Base-by-base conservation (phyloP, 2,797 vertebrate species). In the Champsocephalus gunnari region DNA sequence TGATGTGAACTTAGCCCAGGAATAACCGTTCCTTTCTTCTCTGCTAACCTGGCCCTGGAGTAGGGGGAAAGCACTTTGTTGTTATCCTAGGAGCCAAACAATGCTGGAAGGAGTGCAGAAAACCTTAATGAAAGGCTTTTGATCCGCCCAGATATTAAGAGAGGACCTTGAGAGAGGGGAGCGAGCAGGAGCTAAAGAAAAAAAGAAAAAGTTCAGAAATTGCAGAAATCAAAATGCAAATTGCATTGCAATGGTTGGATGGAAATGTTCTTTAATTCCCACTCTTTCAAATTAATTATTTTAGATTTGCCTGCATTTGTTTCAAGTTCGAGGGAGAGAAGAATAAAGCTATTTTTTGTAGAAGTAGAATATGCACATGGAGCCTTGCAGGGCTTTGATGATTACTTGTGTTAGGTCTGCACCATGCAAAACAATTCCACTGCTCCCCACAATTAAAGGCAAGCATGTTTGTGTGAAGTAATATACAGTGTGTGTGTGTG, bases 1-100 rank as follows among this genome's bases (percentile, higher is more conserved):
- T 95, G 94, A 95, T 93, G 93, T 94, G 93, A 95, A 95, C 91
- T 94, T 94, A 94, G 91, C 91, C 87, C 90, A 92, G 93, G 92
- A 95, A 93, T 92, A 93, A 92, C 92, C 75, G 80, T 80, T 91
- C 88, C 89, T 92, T 93, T 94, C 89, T 93, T 92, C 91, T 93
- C 65, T 62, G 66, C 87, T 91, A 92, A 93, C 93, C 93, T 92
- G 92, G 91, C 90, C 89, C 88, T 65, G 81, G 81, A 89, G 92
- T 87, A 85, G 82, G 77, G 34, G 88, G 84, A 92, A 90, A 88
- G 82, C 83, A 93, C 93, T 93, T 90, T 93, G 93, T 94, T 93
- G 93, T 93, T 92, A 90, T 94, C 93, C 92, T 89, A 82, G 79
- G 89, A 93, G 90, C 89, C 92, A 93, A 94, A 94, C 92, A 94